Conservation (phyloP, 2,113 vertebrate species). For the Cervus canadensis region DNA sequence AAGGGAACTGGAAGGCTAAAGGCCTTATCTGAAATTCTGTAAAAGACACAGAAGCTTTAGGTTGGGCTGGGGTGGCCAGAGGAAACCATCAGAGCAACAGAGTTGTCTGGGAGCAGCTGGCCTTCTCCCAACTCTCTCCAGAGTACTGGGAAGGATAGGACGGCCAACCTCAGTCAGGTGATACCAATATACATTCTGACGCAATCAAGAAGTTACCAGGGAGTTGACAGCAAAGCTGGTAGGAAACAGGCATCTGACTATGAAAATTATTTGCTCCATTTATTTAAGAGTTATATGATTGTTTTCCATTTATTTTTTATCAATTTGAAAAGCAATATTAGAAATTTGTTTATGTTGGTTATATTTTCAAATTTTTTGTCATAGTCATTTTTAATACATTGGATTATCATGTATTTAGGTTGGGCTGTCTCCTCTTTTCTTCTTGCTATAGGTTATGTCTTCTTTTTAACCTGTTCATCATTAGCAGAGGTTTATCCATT, state of each 20-base stretch:
- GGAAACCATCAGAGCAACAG: neutral
- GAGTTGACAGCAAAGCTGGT: neutral
- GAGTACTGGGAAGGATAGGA: neutral
- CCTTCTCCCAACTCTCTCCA: neutral
- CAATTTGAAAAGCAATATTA: neutral
- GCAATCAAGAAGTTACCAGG: neutral
- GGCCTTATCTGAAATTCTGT: neutral
- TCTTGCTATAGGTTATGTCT: neutral
- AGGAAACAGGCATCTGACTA: neutral
- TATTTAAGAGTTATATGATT: neutral
- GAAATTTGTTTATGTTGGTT: neutral
- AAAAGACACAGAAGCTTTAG: neutral
- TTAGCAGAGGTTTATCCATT: neutral
- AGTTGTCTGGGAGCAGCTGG: neutral
- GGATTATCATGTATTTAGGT: neutral
- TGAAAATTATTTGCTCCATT: neutral
- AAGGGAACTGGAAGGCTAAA: neutral
- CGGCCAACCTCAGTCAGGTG: rapidly evolving
- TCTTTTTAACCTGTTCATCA: neutral
- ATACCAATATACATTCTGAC: neutral
- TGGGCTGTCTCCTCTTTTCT: neutral
- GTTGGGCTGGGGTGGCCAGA: neutral
- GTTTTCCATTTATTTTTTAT: neutral
- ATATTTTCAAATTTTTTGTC: neutral
- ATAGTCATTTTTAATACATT: neutral